A percentile compares a stretch with the other conserved stretches of the same genome.
Conservation (phyloP, 2,888 invertebrate genomes). For the Cephus nigrinus region DNA sequence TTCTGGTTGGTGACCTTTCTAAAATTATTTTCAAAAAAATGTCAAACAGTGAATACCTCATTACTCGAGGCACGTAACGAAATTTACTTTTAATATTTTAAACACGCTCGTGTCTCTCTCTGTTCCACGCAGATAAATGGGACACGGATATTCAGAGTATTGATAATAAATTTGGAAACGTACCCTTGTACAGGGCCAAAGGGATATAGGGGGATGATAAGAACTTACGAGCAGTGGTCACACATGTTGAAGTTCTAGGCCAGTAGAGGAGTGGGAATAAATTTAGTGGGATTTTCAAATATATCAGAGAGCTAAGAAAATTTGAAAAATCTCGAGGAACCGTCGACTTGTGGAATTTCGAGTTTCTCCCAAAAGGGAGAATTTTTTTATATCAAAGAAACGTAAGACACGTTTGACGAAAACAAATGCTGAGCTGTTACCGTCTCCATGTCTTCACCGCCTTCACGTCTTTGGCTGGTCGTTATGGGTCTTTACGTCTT, state of each 20-base stretch:
- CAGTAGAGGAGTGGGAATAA: background rate
- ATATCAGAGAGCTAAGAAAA: background rate
- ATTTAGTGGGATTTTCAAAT: background rate
- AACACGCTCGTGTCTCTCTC: too few relatives aligned
- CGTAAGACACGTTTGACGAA: constrained; percentile 5
- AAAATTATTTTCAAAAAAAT: constrained; percentile 4
- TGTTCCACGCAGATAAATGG: too few relatives aligned
- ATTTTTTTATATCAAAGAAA: background rate
- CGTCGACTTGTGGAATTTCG: background rate
- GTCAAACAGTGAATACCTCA: background rate
- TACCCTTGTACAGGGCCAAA: background rate
- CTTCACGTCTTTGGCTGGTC: constrained; percentile 1
- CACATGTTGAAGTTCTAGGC: constrained; percentile 38
- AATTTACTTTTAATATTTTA: too few relatives aligned
- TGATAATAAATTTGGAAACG: too few relatives aligned
- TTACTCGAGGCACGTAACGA: too few relatives aligned
- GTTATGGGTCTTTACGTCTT: background rate
- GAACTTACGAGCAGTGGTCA: constrained; percentile 53
- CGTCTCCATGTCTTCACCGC: constrained; percentile 5
- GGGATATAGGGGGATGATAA: background rate
- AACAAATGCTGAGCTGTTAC: constrained; percentile 19
- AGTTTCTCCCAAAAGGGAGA: background rate
- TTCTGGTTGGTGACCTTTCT: constrained; percentile 52
- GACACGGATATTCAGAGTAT: too few relatives aligned
- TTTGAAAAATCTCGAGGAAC: background rate